phyloP scores from a whole-genome alignment of 2,888 invertebrate genomes.

The Cotesia congregata region DNA sequence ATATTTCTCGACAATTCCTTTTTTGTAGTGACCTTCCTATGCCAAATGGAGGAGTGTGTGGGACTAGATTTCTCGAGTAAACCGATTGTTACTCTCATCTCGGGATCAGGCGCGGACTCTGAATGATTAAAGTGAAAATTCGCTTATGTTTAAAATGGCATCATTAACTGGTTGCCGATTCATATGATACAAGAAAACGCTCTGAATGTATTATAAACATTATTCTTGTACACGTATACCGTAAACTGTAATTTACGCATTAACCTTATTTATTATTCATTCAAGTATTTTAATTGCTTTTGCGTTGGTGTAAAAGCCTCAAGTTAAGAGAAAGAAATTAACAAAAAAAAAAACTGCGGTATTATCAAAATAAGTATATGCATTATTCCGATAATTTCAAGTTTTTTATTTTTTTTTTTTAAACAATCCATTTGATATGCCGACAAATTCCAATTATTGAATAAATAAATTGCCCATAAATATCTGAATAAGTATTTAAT shows the following conservation, averaged over 20 bases:
- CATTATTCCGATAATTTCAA: constrained; percentile 14
- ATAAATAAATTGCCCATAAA: constrained; percentile 7
- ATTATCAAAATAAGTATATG: constrained; percentile 19
- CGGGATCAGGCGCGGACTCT: no score
- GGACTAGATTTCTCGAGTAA: constrained; percentile 6
- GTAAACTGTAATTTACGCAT: constrained; percentile 36
- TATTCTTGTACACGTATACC: not conserved
- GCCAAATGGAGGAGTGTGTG: constrained; percentile 21
- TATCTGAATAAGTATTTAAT: not conserved
- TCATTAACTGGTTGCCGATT: constrained; percentile 10
- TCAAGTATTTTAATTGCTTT: constrained; percentile 39
- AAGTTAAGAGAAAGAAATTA: constrained; percentile 20
- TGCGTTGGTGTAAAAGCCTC: constrained; percentile 16
- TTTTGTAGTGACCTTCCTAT: constrained; percentile 31
- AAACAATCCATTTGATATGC: constrained; percentile 21
- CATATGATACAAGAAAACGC: not conserved
- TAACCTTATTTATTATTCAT: constrained; percentile 34
- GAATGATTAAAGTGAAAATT: constrained; percentile 8
- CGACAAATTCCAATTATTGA: constrained; percentile 47
- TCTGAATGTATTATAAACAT: not conserved
- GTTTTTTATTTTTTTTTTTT: constrained; percentile 31
- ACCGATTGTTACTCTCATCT: constrained; percentile 8
- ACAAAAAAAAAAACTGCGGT: not conserved
- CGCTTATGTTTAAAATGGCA: constrained; percentile 16
- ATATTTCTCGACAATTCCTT: constrained; percentile 28